Percentiles rank a stretch among this genome's conserved stretches.
Evolutionary conservation across 2,888 invertebrate genomes (phyloP).

Genomic region (Drosophila neoperkinsi): DNA sequence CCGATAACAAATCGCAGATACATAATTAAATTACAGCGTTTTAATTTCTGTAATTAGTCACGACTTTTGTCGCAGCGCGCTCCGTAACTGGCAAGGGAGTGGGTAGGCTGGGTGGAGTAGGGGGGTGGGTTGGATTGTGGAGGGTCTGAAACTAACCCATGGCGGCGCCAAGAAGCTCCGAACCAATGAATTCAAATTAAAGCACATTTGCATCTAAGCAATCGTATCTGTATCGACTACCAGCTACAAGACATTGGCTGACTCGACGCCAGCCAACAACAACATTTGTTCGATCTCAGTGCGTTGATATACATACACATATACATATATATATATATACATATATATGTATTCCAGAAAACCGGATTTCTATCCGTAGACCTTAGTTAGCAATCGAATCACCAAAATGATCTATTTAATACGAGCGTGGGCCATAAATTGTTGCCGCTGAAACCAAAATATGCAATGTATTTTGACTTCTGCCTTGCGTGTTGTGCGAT

Average conservation of each 20-base stretch:
- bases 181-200: conserved; percentile 55
- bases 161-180: conserved; percentile 69
- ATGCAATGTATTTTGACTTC: conserved; percentile 66
- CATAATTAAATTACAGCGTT: conserved; percentile 86
- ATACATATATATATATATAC: background rate
- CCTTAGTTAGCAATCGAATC: conserved; percentile 46
- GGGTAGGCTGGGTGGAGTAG: background rate
- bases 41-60: conserved; percentile 86
- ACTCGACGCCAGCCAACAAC: background rate
- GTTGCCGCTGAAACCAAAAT: conserved; percentile 49
- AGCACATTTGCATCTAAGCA: conserved; percentile 65
- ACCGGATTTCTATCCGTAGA: conserved; percentile 25
- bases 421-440: conserved; percentile 65
- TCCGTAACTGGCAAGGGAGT: background rate
- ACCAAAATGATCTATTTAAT: conserved; percentile 76
- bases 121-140: background rate
- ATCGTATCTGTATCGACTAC: conserved; percentile 49
- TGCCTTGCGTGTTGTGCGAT: conserved; percentile 57
- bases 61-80: conserved; percentile 80
- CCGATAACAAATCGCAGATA: conserved; percentile 85
- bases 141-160: conserved; percentile 10
- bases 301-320: conserved; percentile 24
- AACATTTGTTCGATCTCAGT: conserved; percentile 36
- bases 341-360: background rate
- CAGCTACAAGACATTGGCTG: conserved; percentile 23